Evolutionary conservation across 2,888 invertebrate species (phyloP).

Genomic region (Perdita meconis): DNA sequence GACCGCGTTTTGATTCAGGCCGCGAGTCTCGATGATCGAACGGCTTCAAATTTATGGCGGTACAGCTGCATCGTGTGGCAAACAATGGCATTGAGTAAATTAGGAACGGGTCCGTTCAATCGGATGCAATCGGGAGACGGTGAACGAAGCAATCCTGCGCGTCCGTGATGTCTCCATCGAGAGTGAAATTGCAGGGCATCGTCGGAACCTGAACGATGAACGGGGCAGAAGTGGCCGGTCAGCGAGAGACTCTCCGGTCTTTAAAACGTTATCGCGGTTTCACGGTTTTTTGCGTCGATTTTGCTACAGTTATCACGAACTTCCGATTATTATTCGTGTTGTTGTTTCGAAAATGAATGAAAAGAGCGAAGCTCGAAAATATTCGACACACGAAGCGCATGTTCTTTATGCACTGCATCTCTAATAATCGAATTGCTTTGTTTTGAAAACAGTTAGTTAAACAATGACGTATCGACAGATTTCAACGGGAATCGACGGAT

Average conservation of each 20-base stretch:
- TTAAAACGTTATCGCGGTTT: background rate
- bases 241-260: background rate
- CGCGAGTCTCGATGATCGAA: background rate
- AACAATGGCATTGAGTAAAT: conserved; percentile 21
- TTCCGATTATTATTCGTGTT: background rate
- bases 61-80: conserved; percentile 2
- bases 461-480: conserved; percentile 2
- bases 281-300: background rate
- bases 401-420: conserved; percentile 3
- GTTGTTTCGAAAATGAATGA: background rate
- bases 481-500: background rate
- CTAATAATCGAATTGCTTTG: background rate
- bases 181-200: background rate
- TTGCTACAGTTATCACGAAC: background rate
- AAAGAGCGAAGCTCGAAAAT: background rate
- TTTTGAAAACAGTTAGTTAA: background rate
- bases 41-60: conserved; percentile 5
- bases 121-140: conserved; percentile 4
- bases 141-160: conserved; percentile 25
- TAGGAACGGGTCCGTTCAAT: conserved; percentile 5
- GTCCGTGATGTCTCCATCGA: background rate
- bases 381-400: conserved; percentile 10
- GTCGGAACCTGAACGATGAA: conserved; percentile 2
- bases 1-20: background rate
- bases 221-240: background rate